Percentiles rank a stretch among this genome's conserved stretches.
These are phyloP conservation scores for Autographa gamma DNA, from an alignment of 2,888 invertebrate genomes.

Conservation along the genomic window DNA sequence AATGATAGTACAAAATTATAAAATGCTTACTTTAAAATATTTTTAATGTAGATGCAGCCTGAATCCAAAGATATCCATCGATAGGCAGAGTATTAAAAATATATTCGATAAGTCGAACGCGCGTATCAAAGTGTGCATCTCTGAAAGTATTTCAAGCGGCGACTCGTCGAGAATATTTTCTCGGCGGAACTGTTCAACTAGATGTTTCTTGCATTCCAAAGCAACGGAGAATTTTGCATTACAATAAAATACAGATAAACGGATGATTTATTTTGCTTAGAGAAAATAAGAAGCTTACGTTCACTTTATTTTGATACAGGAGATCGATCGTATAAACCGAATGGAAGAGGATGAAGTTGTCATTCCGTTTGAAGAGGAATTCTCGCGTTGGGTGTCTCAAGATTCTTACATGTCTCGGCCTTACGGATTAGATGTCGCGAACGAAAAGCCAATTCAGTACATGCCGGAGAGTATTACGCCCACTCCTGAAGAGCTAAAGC, in stretches of 20 bases:
- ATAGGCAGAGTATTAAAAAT: not conserved
- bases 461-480: conserved; percentile 12
- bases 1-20: too few relatives aligned
- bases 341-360: conserved; percentile 63
- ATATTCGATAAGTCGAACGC: not conserved
- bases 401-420: conserved; percentile 53
- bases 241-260: not conserved
- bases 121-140: not conserved
- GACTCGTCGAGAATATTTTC: not conserved
- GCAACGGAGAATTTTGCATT: not conserved
- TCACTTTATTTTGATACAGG: conserved; percentile 58
- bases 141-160: not conserved
- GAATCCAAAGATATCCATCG: not conserved
- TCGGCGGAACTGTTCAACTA: not conserved
- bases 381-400: conserved; percentile 57
- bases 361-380: conserved; percentile 57
- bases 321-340: conserved; percentile 71
- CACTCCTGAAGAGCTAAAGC: conserved; percentile 13
- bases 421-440: conserved; percentile 15
- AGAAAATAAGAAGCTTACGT: not conserved
- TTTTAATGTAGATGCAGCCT: not conserved
- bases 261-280: not conserved
- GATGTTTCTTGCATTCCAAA: conserved; percentile 6
- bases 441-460: conserved; percentile 8
- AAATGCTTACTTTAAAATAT: not conserved